phyloP scores from a whole-genome alignment of 1,140 invertebrate genomes.

The Neodiprion virginianus region DNA sequence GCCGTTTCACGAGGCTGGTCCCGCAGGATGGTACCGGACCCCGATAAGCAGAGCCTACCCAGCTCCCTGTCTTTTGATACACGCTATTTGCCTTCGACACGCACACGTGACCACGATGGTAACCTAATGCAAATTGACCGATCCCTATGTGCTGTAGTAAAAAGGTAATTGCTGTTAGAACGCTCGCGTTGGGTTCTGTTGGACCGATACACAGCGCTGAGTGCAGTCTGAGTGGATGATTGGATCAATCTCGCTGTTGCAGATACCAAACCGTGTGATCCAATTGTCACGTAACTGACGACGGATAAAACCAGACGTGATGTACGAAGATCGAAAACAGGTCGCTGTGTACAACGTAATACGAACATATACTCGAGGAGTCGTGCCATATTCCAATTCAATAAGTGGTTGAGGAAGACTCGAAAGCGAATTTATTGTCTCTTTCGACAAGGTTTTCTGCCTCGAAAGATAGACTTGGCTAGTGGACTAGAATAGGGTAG shows the following conservation, averaged over 20 bases:
- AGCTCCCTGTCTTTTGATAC: not conserved
- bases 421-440: too few relatives aligned
- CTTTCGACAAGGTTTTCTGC: too few relatives aligned
- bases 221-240: slow-evolving; percentile 55
- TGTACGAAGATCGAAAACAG: too few relatives aligned
- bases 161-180: slow-evolving; percentile 42
- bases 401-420: too few relatives aligned
- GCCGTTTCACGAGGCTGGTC: slow-evolving; percentile 11
- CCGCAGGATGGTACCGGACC: not conserved
- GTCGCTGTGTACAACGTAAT: too few relatives aligned
- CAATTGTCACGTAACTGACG: slow-evolving; percentile 41
- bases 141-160: slow-evolving; percentile 30
- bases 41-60: slow-evolving; percentile 8
- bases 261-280: slow-evolving; percentile 45
- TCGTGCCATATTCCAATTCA: too few relatives aligned
- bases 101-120: not conserved
- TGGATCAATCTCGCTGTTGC: slow-evolving; percentile 39
- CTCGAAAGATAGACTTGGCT: too few relatives aligned
- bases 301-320: not conserved
- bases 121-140: slow-evolving; percentile 33
- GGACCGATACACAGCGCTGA: slow-evolving; percentile 32
- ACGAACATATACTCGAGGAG: too few relatives aligned
- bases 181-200: not conserved
- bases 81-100: slow-evolving; percentile 13
- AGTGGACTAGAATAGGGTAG: too few relatives aligned